phyloP scores from a whole-genome alignment of 2,113 vertebrate species.

The Dolichallabes microphthalmus region DNA sequence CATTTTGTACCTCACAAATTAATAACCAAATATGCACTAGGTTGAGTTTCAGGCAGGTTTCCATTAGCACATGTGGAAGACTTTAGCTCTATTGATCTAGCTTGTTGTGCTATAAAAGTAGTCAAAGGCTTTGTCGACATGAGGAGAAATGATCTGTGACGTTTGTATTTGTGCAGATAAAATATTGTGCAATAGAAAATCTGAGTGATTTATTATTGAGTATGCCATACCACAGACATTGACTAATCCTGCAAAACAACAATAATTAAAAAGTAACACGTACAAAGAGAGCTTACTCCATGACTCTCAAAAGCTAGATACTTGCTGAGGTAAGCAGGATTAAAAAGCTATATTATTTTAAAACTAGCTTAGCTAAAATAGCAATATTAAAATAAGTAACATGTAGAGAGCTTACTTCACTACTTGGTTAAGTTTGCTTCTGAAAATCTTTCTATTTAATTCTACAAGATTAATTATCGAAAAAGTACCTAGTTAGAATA shows the following conservation, averaged over 20 bases:
- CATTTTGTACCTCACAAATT: constrained; percentile 11
- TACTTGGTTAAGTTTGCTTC: background rate
- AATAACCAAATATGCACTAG: constrained; percentile 5
- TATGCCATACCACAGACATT: background rate
- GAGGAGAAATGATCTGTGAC: background rate
- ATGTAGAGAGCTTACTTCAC: background rate
- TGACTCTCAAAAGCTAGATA: background rate
- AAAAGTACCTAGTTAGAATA: background rate
- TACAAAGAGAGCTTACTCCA: background rate
- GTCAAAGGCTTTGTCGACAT: background rate
- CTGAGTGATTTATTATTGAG: background rate
- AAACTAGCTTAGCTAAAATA: background rate
- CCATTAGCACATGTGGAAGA: constrained; percentile 12
- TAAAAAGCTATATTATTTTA: background rate
- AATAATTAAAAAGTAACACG: background rate
- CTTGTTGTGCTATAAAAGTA: background rate
- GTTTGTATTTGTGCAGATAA: background rate
- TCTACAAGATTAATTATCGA: background rate
- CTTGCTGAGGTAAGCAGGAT: no score
- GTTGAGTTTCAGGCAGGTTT: background rate
- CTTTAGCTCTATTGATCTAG: background rate
- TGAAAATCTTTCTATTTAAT: background rate
- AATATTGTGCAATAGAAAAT: background rate
- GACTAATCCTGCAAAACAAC: background rate
- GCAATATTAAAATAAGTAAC: background rate